phyloP scores from a whole-genome alignment of 2,888 invertebrate species.

The Spodoptera picta region DNA sequence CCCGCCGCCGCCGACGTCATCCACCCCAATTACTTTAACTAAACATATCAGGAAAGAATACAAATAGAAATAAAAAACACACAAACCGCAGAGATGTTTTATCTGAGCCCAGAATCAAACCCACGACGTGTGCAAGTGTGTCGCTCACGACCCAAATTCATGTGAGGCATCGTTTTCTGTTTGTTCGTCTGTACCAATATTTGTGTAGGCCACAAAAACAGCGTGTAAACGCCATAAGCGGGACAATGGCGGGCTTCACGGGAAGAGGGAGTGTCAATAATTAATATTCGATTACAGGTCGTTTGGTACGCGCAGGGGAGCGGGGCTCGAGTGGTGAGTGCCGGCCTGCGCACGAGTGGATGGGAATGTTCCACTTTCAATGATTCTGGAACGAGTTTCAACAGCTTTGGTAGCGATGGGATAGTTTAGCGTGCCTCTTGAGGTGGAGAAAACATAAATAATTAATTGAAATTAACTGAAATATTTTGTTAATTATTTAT shows the following conservation, averaged over 20 bases:
- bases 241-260: slow-evolving; percentile 48
- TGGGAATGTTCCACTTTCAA: slow-evolving; percentile 5
- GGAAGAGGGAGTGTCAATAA: slow-evolving; percentile 56
- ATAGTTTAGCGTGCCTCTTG: no score
- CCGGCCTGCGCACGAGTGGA: slow-evolving; percentile 24
- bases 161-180: slow-evolving; percentile 44
- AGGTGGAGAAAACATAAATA: no score
- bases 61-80: no score
- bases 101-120: slow-evolving; percentile 1
- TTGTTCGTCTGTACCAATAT: slow-evolving; percentile 58
- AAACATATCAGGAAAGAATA: no score
- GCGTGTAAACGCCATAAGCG: slow-evolving; percentile 51
- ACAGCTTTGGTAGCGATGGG: neutral
- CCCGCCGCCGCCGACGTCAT: no score
- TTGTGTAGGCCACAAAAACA: slow-evolving; percentile 54
- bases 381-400: slow-evolving; percentile 26
- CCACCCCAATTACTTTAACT: no score
- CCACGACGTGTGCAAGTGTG: neutral
- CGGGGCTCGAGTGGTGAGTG: slow-evolving; percentile 23
- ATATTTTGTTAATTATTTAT: no score
- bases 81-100: neutral
- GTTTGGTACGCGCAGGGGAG: slow-evolving; percentile 14
- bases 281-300: slow-evolving; percentile 60
- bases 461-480: no score
- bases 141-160: slow-evolving; percentile 19